A percentile compares a stretch with the other conserved stretches of the same genome.
phyloP scores from a whole-genome alignment of 2,797 vertebrate genomes.

The Threskiornis aethiopicus region DNA sequence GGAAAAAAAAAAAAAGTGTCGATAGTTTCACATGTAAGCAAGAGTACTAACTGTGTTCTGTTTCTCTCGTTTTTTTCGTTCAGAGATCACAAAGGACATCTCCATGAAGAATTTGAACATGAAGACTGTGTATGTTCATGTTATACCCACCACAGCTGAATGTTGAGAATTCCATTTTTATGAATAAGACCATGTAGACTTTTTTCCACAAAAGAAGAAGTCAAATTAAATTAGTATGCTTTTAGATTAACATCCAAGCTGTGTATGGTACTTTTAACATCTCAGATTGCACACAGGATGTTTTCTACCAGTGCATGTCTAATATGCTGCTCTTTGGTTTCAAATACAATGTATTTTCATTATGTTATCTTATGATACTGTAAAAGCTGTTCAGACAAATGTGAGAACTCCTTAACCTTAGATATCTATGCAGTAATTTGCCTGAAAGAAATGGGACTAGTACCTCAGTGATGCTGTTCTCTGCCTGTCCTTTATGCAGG shows the following conservation, averaged over 20 bases:
- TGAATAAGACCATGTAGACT: neutral
- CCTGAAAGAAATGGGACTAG: constrained; percentile 21
- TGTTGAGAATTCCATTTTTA: constrained; percentile 38
- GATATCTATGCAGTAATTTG: constrained; percentile 68
- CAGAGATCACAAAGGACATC: constrained; percentile 85
- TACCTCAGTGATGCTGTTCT: constrained; percentile 57
- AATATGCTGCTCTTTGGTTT: constrained; percentile 61
- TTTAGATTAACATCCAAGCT: constrained; percentile 42
- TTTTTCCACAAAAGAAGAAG: neutral
- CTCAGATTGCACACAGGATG: constrained; percentile 27
- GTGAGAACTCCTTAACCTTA: constrained; percentile 12
- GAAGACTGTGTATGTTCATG: constrained; percentile 88
- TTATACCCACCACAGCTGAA: constrained; percentile 88
- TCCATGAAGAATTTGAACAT: constrained; percentile 86
- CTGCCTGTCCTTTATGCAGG: constrained; percentile 10
- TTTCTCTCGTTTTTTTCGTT: constrained; percentile 19
- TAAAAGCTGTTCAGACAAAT: constrained; percentile 45
- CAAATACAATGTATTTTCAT: constrained; percentile 57
- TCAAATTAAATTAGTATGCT: neutral
- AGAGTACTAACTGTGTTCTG: neutral
- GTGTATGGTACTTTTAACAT: constrained; percentile 21
- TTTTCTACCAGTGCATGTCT: constrained; percentile 63
- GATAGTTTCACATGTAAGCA: neutral
- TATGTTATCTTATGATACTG: neutral
- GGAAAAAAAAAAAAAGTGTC: neutral